These are phyloP conservation scores for Typhlomys cinereus DNA, from an alignment of 2,113 vertebrate species.

Conservation along the genomic window DNA sequence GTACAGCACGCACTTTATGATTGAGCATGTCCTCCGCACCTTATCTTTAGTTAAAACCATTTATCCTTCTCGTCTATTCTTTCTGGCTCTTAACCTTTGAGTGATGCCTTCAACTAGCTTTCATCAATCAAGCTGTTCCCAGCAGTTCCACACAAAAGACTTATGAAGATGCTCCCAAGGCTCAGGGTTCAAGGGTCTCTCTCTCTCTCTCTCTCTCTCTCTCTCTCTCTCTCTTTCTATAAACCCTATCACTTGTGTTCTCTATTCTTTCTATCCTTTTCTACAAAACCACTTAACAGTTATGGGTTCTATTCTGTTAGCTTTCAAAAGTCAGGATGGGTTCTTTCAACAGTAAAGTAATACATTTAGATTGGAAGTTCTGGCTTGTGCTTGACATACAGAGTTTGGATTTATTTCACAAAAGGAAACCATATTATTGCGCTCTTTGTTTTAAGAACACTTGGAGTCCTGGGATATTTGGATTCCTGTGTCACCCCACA, in stretches of 20 bases:
- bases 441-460: not conserved
- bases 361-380: not conserved
- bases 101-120: not conserved
- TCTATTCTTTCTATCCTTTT: conserved; percentile 29
- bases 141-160: not conserved
- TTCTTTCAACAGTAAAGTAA: conserved; percentile 34
- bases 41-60: not conserved
- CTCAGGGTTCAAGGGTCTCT: not conserved
- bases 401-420: not conserved
- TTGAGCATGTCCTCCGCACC: not conserved
- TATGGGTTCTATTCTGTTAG: conserved; percentile 13
- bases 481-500: conserved; percentile 11
- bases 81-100: not conserved
- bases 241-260: not conserved
- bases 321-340: not conserved
- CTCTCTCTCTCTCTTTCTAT: not conserved
- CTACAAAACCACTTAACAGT: not conserved
- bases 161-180: not conserved
- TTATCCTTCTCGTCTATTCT: not conserved
- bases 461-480: not conserved
- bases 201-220: not conserved
- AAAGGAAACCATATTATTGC: not conserved
- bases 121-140: not conserved
- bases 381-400: conserved; percentile 23
- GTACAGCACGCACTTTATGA: not conserved